phyloP scores from a whole-genome alignment of 2,113 vertebrate species.

The Cyprinodon tularosa region DNA sequence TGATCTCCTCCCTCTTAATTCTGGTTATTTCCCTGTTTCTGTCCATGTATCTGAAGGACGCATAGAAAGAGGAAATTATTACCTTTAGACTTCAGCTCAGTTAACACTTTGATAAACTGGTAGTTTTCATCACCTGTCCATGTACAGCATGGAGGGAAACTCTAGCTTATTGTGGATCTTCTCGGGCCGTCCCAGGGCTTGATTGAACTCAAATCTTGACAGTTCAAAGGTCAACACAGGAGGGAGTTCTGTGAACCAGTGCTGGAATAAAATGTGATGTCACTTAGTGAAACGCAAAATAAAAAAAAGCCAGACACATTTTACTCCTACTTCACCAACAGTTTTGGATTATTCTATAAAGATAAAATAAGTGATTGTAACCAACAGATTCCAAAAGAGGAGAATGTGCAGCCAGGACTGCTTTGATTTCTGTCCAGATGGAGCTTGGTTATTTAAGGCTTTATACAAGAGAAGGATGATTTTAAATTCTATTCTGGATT shows the following conservation, averaged over 20 bases:
- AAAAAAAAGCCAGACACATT: not conserved
- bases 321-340: too few relatives aligned
- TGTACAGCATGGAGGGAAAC: conserved; percentile 95
- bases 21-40: conserved; percentile 96
- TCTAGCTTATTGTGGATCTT: conserved; percentile 99
- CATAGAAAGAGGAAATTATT: not conserved
- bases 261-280: conserved; percentile 74
- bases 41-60: conserved; percentile 89
- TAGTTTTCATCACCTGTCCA: conserved; percentile 88
- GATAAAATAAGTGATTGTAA: too few relatives aligned
- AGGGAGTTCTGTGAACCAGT: conserved; percentile 98
- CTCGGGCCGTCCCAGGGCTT: conserved; percentile 96
- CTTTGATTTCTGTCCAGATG: too few relatives aligned
- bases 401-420: too few relatives aligned
- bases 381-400: too few relatives aligned
- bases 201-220: conserved; percentile 98
- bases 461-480: too few relatives aligned
- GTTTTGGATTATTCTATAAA: too few relatives aligned
- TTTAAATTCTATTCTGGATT: too few relatives aligned
- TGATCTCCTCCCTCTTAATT: conserved; percentile 98
- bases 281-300: not conserved
- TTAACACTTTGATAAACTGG: not conserved
- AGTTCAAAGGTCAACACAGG: conserved; percentile 98
- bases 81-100: not conserved
- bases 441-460: too few relatives aligned